These are phyloP conservation scores for Vidua macroura DNA, from an alignment of 2,113 vertebrate genomes.

Conservation along the genomic window DNA sequence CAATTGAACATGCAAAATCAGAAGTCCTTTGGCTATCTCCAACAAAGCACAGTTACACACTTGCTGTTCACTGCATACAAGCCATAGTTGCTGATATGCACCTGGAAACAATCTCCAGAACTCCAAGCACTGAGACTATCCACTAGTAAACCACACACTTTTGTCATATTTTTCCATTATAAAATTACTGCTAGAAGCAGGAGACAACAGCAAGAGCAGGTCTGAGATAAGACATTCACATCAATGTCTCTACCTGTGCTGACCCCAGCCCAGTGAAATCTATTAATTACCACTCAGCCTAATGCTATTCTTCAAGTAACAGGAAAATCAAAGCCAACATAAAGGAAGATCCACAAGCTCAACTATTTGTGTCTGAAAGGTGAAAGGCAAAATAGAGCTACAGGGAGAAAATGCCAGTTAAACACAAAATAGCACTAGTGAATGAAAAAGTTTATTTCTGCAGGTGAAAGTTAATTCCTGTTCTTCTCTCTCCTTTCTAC, in stretches of 20 bases:
- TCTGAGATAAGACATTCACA: neutral
- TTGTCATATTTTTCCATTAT: neutral
- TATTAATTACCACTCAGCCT: neutral
- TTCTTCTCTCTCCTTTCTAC: neutral
- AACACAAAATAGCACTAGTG: rapidly evolving
- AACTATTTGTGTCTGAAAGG: neutral
- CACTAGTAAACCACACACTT: neutral
- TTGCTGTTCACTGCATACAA: neutral
- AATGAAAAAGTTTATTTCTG: neutral
- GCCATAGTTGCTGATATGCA: neutral
- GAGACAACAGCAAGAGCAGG: neutral
- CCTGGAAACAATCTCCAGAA: neutral
- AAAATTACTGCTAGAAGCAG: neutral
- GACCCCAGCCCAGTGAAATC: neutral
- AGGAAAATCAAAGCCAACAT: neutral
- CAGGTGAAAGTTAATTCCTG: neutral
- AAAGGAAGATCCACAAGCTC: neutral
- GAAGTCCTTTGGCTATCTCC: neutral
- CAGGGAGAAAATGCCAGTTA: neutral
- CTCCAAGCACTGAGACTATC: neutral
- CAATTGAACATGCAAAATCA: neutral
- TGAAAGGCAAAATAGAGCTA: neutral
- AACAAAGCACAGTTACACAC: neutral
- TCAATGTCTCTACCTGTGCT: neutral
- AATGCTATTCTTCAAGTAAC: neutral